Conservation (phyloP, 2,113 vertebrate species). For the Octodon degus region DNA sequence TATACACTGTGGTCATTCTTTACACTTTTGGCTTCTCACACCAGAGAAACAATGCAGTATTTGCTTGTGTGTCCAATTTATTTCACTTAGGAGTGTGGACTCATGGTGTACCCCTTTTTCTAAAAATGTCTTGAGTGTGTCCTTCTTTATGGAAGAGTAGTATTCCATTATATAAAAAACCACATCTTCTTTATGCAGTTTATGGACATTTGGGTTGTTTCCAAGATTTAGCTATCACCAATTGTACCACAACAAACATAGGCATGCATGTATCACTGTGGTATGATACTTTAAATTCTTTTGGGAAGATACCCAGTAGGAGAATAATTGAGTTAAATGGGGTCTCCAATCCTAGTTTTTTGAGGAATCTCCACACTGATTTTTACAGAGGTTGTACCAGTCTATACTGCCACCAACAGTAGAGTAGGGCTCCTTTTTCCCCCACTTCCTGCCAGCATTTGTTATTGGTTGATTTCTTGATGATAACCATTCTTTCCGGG, state of each 20-base stretch:
- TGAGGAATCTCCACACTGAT: background rate
- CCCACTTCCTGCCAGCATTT: background rate
- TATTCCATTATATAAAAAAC: background rate
- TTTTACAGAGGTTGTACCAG: background rate
- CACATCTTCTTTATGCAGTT: background rate
- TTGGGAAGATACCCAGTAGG: background rate
- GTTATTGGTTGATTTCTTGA: background rate
- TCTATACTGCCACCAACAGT: background rate
- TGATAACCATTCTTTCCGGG: too few species aligned
- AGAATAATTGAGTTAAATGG: background rate
- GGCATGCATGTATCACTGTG: background rate
- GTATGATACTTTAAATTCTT: background rate
- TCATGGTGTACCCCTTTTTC: background rate
- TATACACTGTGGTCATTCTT: background rate
- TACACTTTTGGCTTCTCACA: background rate
- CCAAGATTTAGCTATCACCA: background rate
- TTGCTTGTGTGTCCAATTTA: background rate
- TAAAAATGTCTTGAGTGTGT: background rate
- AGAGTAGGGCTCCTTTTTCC: background rate
- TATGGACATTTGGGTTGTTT: background rate
- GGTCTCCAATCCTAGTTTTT: background rate
- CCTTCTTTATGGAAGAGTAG: background rate
- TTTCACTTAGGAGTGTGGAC: background rate
- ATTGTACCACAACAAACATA: background rate
- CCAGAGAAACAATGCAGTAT: background rate